Evolutionary conservation across 2,888 invertebrate genomes (phyloP).

Genomic region (Imbricaverruca yamaguchii): DNA sequence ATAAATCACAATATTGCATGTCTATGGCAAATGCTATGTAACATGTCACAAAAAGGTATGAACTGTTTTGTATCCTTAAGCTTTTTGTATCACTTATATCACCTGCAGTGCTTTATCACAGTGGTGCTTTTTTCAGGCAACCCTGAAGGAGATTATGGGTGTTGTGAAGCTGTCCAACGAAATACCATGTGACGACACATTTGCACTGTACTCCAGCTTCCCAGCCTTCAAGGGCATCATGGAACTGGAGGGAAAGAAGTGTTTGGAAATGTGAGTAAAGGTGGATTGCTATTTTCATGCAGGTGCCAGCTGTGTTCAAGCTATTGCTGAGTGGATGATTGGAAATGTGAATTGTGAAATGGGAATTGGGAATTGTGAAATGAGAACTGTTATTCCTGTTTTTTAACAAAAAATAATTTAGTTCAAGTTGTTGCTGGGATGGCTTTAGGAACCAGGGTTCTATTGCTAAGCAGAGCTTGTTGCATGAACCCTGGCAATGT

Average conservation of each 20-base stretch:
- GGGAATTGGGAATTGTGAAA: not conserved
- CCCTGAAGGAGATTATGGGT: slow-evolving; percentile 22
- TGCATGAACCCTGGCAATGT: not conserved
- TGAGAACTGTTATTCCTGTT: not conserved
- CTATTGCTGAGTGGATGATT: not conserved
- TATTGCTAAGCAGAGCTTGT: too few relatives aligned
- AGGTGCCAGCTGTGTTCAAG: not conserved
- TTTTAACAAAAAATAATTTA: not conserved
- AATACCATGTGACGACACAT: slow-evolving; percentile 23
- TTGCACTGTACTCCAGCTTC: slow-evolving; percentile 26
- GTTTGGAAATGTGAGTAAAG: not conserved
- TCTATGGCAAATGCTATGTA: not conserved
- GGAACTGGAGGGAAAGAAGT: slow-evolving; percentile 12
- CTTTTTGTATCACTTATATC: too few relatives aligned
- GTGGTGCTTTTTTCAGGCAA: slow-evolving; percentile 15
- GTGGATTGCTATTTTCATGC: not conserved
- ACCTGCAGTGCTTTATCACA: not conserved
- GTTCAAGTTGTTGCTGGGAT: too few relatives aligned
- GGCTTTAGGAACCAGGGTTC: too few relatives aligned
- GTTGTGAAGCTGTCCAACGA: slow-evolving; percentile 25
- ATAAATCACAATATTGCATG: not conserved
- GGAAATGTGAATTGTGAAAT: not conserved
- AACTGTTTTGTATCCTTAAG: not conserved
- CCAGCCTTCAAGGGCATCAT: slow-evolving; percentile 23
- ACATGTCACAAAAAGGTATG: too few relatives aligned